Percentiles rank a stretch among this genome's conserved stretches.
Conservation (phyloP, 2,797 vertebrate genomes). For the Pelochelys cantorii region DNA sequence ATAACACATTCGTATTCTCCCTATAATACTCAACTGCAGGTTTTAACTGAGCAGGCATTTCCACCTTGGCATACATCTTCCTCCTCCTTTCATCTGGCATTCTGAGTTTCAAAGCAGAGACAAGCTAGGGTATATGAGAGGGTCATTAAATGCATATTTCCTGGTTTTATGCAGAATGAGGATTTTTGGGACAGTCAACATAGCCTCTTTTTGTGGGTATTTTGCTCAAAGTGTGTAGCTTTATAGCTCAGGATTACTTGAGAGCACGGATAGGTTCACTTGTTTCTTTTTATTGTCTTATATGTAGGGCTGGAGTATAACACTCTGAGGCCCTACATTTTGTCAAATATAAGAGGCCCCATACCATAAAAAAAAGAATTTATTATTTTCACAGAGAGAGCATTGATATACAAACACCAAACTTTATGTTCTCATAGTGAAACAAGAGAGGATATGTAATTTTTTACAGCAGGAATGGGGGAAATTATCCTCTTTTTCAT, state of each 20-base stretch:
- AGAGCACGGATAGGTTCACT: accelerated
- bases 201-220: constrained; percentile 30
- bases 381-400: too few relatives aligned
- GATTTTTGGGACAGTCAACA: neutral
- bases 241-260: neutral
- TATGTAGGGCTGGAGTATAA: too few relatives aligned
- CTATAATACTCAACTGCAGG: neutral
- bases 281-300: accelerated
- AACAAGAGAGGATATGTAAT: too few relatives aligned
- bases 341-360: too few relatives aligned
- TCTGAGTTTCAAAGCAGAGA: constrained; percentile 45
- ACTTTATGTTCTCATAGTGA: too few relatives aligned
- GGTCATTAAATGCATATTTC: constrained; percentile 13
- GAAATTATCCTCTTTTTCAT: too few relatives aligned
- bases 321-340: too few relatives aligned
- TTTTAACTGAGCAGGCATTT: constrained; percentile 33
- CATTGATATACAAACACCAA: too few relatives aligned
- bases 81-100: neutral
- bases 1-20: constrained; percentile 8
- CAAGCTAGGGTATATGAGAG: neutral
- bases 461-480: too few relatives aligned
- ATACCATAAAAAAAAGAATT: too few relatives aligned
- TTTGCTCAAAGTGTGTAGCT: neutral
- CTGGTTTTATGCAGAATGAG: constrained; percentile 23
- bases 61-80: neutral